These are phyloP conservation scores for Alfaro cultratus DNA, from an alignment of 2,797 vertebrate species.

Conservation along the genomic window DNA sequence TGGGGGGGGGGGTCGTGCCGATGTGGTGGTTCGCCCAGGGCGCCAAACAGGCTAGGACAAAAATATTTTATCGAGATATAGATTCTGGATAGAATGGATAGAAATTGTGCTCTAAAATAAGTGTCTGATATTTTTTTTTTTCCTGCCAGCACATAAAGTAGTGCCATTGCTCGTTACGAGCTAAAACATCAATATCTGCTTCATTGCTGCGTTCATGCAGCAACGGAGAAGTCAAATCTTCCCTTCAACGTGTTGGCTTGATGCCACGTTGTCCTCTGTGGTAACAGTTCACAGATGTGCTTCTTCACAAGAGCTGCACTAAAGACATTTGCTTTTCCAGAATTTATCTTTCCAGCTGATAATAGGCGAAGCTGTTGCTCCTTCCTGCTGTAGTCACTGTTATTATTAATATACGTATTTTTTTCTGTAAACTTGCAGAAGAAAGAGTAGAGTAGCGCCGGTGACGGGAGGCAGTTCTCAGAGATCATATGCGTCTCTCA, in stretches of 20 bases:
- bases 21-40: too few species aligned
- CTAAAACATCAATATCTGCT: conserved; percentile 29
- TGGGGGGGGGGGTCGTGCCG: too few species aligned
- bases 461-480: conserved; percentile 18
- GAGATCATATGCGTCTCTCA: conserved; percentile 42
- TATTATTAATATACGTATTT: background rate
- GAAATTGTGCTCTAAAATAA: background rate
- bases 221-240: conserved; percentile 34
- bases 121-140: conserved; percentile 7
- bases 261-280: conserved; percentile 38
- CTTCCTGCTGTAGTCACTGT: conserved; percentile 7
- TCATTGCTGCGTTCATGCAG: conserved; percentile 22
- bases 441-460: conserved; percentile 10
- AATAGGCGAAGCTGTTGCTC: conserved; percentile 12
- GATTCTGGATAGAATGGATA: background rate
- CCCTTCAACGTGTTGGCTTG: conserved; percentile 24
- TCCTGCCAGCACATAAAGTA: conserved; percentile 6
- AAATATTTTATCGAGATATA: conserved; percentile 22
- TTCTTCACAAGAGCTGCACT: conserved; percentile 32
- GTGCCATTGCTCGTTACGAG: conserved; percentile 11
- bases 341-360: conserved; percentile 39
- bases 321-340: conserved; percentile 43
- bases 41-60: background rate
- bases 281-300: conserved; percentile 31
- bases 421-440: conserved; percentile 21